These are phyloP conservation scores for Coilia nasus DNA, from an alignment of 2,797 vertebrate species.

Conservation along the genomic window DNA sequence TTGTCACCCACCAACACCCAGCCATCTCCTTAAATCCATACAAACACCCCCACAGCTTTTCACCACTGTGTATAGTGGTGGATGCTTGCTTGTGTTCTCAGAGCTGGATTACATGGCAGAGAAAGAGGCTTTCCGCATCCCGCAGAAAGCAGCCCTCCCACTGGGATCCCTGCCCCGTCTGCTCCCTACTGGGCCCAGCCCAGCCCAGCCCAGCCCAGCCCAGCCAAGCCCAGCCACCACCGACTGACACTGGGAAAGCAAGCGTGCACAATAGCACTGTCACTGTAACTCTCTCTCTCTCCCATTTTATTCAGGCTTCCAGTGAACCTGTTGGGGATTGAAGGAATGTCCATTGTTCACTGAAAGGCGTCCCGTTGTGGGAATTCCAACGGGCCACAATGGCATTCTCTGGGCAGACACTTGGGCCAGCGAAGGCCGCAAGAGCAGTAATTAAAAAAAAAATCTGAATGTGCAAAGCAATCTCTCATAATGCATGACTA, in stretches of 20 bases:
- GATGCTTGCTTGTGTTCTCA: slow-evolving; percentile 63
- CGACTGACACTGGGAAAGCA: slow-evolving; percentile 67
- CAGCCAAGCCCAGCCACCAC: slow-evolving; percentile 49
- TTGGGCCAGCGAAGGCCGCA: slow-evolving; percentile 55
- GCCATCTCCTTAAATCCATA: background rate
- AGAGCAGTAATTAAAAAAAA: slow-evolving; percentile 71
- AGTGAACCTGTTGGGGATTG: slow-evolving; percentile 71
- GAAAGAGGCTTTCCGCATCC: slow-evolving; percentile 59
- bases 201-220: slow-evolving; percentile 37
- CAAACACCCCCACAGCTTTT: background rate
- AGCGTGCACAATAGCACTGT: slow-evolving; percentile 70
- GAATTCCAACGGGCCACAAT: slow-evolving; percentile 73
- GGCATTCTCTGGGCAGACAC: slow-evolving; percentile 55
- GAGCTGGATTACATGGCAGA: slow-evolving; percentile 71
- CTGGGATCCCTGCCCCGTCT: slow-evolving; percentile 41
- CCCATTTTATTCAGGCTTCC: slow-evolving; percentile 63
- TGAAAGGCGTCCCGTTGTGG: slow-evolving; percentile 72
- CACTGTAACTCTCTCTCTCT: slow-evolving; percentile 66
- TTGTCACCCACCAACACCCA: background rate
- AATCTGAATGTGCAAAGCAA: slow-evolving; percentile 65
- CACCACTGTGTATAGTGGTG: slow-evolving; percentile 35
- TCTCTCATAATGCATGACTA: slow-evolving; percentile 71
- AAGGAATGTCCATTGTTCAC: slow-evolving; percentile 80
- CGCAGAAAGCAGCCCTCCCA: slow-evolving; percentile 55
- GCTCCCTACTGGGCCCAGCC: slow-evolving; percentile 28